Conservation (phyloP, 2,797 vertebrate species). For the Poeciliopsis infans region DNA sequence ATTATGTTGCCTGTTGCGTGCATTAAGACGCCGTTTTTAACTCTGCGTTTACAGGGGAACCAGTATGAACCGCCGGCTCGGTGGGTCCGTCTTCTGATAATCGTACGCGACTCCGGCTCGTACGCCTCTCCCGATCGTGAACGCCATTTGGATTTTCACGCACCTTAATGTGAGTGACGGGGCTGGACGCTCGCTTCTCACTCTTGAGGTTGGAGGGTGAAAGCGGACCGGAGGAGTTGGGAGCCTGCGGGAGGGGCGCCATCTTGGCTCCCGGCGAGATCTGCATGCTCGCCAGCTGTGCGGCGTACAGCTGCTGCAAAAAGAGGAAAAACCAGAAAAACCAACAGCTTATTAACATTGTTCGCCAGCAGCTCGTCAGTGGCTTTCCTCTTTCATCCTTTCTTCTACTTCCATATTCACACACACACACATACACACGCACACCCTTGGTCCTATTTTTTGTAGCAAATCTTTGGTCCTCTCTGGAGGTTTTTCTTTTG, state of each 20-base stretch:
- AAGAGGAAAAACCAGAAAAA: conserved; percentile 58
- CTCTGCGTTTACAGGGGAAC: neutral
- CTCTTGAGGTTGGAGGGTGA: conserved; percentile 91
- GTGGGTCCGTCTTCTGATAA: neutral
- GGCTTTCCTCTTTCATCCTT: conserved; percentile 58
- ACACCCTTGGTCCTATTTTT: conserved; percentile 23
- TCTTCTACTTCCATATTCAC: conserved; percentile 17
- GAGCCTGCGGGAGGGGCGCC: conserved; percentile 88
- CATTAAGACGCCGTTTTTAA: conserved; percentile 6
- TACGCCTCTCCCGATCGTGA: neutral
- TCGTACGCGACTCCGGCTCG: too few relatives aligned
- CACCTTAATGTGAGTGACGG: conserved; percentile 91
- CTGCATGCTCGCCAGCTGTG: conserved; percentile 96
- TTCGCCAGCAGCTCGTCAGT: conserved; percentile 57
- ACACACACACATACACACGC: neutral
- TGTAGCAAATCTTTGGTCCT: conserved; percentile 12
- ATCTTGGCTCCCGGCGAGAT: conserved; percentile 95
- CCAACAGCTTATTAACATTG: conserved; percentile 58
- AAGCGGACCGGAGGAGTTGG: conserved; percentile 86
- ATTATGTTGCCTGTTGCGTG: conserved; percentile 4
- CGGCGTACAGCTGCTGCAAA: conserved; percentile 92
- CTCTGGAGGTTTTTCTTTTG: conserved; percentile 5
- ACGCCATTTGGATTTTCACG: neutral
- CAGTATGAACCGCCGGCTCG: neutral
- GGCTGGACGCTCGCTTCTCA: conserved; percentile 91